Percentiles rank a stretch among this genome's conserved stretches.
phyloP scores from a whole-genome alignment of 2,113 vertebrate genomes.

The Bufo gargarizans region DNA sequence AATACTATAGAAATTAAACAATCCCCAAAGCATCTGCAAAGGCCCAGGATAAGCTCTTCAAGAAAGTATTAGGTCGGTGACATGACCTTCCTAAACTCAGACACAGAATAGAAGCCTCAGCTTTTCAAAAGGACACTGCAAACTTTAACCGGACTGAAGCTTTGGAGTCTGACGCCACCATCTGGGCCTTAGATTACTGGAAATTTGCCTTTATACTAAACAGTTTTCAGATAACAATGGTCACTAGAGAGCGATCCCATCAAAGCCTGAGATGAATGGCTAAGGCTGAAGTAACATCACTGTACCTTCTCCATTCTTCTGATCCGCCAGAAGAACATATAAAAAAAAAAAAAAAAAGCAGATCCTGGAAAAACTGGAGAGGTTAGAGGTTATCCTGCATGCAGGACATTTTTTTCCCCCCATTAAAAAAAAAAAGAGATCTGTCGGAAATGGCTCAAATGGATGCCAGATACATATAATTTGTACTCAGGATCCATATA shows the following conservation, averaged over 20 bases:
- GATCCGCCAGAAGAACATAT: no score
- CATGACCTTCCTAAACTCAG: background rate
- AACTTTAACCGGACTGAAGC: conserved; percentile 66
- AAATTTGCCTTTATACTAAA: conserved; percentile 65
- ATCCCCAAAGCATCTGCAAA: conserved; percentile 2
- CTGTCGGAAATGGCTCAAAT: no score
- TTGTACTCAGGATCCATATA: no score
- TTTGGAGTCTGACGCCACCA: conserved; percentile 68
- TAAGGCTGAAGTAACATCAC: no score
- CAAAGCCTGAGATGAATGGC: conserved; percentile 54
- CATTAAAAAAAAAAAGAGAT: no score
- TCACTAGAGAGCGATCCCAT: conserved; percentile 60
- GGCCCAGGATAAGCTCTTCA: conserved; percentile 54
- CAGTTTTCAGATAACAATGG: conserved; percentile 43
- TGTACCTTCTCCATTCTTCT: no score
- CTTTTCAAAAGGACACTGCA: conserved; percentile 60
- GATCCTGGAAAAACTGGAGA: no score
- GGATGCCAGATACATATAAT: no score
- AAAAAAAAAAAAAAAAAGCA: no score
- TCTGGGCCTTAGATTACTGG: conserved; percentile 62
- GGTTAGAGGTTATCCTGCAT: no score
- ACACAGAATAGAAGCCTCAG: background rate
- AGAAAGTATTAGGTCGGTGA: conserved; percentile 63
- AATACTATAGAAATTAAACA: no score
- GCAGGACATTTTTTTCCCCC: no score